Base-by-base conservation (phyloP, 1,140 invertebrate species). In the Hypsibius dujardini region DNA sequence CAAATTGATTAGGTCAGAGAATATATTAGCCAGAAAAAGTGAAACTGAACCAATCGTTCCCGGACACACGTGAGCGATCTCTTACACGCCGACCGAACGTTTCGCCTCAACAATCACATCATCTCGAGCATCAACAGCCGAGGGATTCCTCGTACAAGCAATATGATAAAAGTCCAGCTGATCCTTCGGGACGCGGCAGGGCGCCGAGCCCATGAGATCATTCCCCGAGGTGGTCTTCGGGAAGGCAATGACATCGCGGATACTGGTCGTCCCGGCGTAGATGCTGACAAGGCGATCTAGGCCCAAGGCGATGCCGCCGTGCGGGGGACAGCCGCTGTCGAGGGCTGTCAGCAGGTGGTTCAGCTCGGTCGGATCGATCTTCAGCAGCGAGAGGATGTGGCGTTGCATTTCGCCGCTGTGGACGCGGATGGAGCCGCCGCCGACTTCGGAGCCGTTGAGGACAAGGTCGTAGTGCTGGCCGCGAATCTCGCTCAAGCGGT, bases 171-270 rank as follows among this genome's bases (percentile, higher is more conserved):
- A n/a, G n/a, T n/a, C n/a, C n/a, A n/a, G n/a, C n/a, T n/a, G n/a
- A n/a, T n/a, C n/a, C n/a, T n/a, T n/a, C n/a, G n/a, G n/a, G n/a
- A n/a, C n/a, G n/a, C n/a, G n/a, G n/a, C 85, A 84, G 1, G 95
- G 95, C 1, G 93, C 88, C 71, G 87, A 87, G 40, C 88, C 88
- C 79, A 97, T 85, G 2, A 87, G 83, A 81, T 97, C 94, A 76
- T 85, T 86, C 0, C 93, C 93, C 75, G 92, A 88, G 72, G 87
- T 83, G 1, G 87, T 87, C 82, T 98, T 98, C 2, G 95, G 95
- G 82, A 99, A 99, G 71, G 95, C 95, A 75, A 98, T 97, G 0
- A 98, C 94, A 81, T 95, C 92, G n/a, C 90, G 84, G 76, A 98
- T 96, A 75, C 86, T 89, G 12, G 84, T 79, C 0, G 87, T 81